Evolutionary conservation across 2,113 vertebrate species (phyloP).

Genomic region (Aptenodytes forsteri): DNA sequence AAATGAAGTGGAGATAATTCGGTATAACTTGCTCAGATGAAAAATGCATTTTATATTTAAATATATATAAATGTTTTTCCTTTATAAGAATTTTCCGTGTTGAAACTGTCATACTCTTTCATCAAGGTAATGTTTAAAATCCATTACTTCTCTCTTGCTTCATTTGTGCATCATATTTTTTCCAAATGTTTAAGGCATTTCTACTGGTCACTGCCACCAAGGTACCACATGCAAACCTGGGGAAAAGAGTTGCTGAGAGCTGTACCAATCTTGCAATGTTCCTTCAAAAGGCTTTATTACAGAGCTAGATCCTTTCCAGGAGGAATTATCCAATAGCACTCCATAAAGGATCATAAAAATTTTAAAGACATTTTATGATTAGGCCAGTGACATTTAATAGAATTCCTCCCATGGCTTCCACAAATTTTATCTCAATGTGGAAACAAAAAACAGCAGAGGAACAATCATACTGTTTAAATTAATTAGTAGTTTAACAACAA

Average conservation of each 20-base stretch:
- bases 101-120: neutral
- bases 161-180: neutral
- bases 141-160: neutral
- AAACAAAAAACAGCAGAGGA: neutral
- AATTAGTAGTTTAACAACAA: neutral
- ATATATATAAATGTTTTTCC: neutral
- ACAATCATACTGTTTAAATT: neutral
- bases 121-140: neutral
- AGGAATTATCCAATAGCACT: neutral
- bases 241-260: neutral
- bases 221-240: neutral
- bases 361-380: slow-evolving; percentile 18
- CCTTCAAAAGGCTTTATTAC: neutral
- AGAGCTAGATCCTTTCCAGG: neutral
- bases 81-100: neutral
- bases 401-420: neutral
- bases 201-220: neutral
- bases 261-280: neutral
- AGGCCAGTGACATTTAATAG: neutral
- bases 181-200: neutral
- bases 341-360: slow-evolving; percentile 27
- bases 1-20: neutral
- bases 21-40: neutral
- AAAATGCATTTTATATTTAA: neutral
- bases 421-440: neutral